A percentile compares a stretch with the other conserved stretches of the same genome.
phyloP scores from a whole-genome alignment of 37 sponge, comb jelly and placozoan genomes.

The Crambe crambe region DNA sequence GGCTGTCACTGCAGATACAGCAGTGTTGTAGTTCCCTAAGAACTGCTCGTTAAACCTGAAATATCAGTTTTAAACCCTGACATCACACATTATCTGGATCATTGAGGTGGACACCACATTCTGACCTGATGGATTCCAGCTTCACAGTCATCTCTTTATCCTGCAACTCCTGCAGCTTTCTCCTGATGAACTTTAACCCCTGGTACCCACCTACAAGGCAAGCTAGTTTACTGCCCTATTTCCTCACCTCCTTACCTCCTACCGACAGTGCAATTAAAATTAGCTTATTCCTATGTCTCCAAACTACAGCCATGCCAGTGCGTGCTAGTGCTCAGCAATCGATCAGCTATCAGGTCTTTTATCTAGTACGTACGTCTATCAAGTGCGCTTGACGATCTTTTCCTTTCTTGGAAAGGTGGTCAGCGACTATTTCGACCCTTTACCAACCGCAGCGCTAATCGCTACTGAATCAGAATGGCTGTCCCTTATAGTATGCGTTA shows the following conservation, averaged over 20 bases:
- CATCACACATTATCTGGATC: neutral
- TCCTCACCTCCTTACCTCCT: neutral
- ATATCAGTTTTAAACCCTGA: neutral
- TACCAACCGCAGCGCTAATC: no score
- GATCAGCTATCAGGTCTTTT: neutral
- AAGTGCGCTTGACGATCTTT: neutral
- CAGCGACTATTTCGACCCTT: neutral
- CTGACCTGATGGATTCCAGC: constrained; percentile 7
- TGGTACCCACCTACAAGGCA: constrained; percentile 2
- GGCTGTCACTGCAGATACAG: neutral
- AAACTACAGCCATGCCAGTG: neutral
- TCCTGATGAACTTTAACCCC: constrained; percentile 1
- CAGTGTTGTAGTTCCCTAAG: constrained; percentile 17
- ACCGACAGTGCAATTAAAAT: neutral
- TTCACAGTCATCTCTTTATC: neutral
- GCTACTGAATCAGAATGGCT: no score
- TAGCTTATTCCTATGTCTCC: constrained; percentile 12
- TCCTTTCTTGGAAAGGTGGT: neutral
- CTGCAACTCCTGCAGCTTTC: neutral
- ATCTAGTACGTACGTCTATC: neutral
- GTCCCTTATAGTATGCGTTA: neutral
- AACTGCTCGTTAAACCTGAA: constrained; percentile 32
- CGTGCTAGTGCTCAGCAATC: neutral
- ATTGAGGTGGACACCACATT: neutral
- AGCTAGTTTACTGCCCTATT: neutral